Evolutionary conservation across 2,888 invertebrate species (phyloP).

Genomic region (Caenorhabditis uteleia): DNA sequence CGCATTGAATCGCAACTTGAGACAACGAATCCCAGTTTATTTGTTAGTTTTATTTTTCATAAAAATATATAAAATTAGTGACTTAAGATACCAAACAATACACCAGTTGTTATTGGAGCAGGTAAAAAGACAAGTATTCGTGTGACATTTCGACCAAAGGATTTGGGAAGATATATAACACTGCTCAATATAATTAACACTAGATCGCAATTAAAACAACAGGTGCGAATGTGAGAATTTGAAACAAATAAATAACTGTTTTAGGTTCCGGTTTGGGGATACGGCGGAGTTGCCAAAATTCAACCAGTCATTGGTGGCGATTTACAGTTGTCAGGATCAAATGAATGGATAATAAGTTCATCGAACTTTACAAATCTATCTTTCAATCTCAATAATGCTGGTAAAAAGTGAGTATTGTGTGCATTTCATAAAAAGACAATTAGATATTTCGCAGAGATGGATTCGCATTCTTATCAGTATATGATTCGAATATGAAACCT

Average conservation of each 20-base stretch:
- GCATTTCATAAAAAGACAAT: too few species aligned
- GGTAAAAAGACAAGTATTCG: not conserved
- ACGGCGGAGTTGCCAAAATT: slow-evolving; percentile 1
- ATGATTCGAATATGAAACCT: slow-evolving; percentile 3
- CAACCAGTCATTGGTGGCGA: not conserved
- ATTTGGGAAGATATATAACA: slow-evolving; percentile 4
- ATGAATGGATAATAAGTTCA: not conserved
- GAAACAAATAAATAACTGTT: not conserved
- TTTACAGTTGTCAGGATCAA: not conserved
- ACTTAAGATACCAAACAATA: too few species aligned
- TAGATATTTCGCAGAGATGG: slow-evolving; percentile 3
- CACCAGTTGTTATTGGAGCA: not conserved
- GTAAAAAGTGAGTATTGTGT: not conserved
- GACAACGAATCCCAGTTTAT: too few species aligned
- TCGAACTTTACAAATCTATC: slow-evolving; percentile 4
- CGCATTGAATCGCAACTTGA: not conserved
- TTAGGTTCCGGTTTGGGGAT: slow-evolving; percentile 4
- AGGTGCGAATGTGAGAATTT: too few species aligned
- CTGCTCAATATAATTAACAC: too few species aligned
- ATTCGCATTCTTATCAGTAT: not conserved
- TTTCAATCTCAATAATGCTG: not conserved
- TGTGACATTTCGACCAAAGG: not conserved
- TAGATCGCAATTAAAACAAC: too few species aligned
- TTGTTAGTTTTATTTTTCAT: too few species aligned
- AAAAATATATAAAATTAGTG: too few species aligned